Conservation (phyloP, 1,140 invertebrate species). For the Heliconius himera region DNA sequence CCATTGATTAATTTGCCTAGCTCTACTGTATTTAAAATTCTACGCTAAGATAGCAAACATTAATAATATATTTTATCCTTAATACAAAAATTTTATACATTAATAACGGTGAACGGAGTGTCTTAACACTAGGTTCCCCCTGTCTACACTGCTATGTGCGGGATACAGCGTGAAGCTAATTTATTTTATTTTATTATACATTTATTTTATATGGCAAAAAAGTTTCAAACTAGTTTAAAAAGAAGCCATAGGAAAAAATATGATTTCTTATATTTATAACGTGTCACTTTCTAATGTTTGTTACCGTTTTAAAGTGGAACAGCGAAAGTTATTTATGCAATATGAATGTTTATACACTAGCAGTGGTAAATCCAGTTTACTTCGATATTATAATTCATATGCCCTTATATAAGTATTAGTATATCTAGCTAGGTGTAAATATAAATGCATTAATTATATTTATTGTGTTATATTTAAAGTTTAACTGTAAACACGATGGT, state of each 20-base stretch:
- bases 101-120: too few species aligned
- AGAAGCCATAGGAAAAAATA: not conserved
- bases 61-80: too few species aligned
- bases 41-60: too few species aligned
- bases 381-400: not conserved
- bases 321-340: conserved; percentile 25
- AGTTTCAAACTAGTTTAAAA: not conserved
- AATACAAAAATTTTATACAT: too few species aligned
- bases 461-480: too few species aligned
- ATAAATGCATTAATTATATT: not conserved
- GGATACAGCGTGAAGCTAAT: too few species aligned
- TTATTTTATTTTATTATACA: too few species aligned
- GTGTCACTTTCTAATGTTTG: conserved; percentile 5
- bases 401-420: not conserved
- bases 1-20: too few species aligned
- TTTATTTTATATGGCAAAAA: not conserved
- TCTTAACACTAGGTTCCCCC: too few species aligned
- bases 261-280: not conserved
- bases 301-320: conserved; percentile 4
- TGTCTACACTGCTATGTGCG: too few species aligned
- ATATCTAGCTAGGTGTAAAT: not conserved
- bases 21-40: too few species aligned
- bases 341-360: not conserved
- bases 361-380: conserved; percentile 16
- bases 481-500: too few species aligned